These are phyloP conservation scores for Drosophila monieri DNA, from an alignment of 2,888 invertebrate species.

Conservation along the genomic window DNA sequence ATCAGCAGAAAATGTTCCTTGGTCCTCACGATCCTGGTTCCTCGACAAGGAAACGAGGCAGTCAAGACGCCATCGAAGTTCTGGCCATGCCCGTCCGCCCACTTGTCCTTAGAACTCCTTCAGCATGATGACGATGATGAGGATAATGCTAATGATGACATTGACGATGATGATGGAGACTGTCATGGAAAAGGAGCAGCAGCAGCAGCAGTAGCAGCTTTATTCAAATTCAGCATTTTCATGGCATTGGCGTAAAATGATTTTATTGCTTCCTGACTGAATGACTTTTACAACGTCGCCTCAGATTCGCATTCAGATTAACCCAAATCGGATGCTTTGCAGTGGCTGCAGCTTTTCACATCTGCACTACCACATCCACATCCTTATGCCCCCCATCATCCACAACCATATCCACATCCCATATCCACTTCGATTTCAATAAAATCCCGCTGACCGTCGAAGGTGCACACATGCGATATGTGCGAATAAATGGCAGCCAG, in stretches of 20 bases:
- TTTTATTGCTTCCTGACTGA: conserved; percentile 78
- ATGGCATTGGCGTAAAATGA: conserved; percentile 77
- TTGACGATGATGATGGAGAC: conserved; percentile 42
- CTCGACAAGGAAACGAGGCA: conserved; percentile 29
- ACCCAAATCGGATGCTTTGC: conserved; percentile 58
- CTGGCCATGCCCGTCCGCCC: conserved; percentile 15
- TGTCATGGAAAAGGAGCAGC: conserved; percentile 15
- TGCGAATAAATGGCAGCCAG: conserved; percentile 6
- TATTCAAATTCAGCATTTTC: conserved; percentile 79
- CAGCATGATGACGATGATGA: conserved; percentile 12
- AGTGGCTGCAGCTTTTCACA: conserved; percentile 26
- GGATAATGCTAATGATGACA: conserved; percentile 14
- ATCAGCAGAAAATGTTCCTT: conserved; percentile 65
- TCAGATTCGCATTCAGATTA: conserved; percentile 65
- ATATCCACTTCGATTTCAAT: conserved; percentile 58
- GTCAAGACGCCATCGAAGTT: conserved; percentile 64
- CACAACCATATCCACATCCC: conserved; percentile 10
- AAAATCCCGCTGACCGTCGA: conserved; percentile 64
- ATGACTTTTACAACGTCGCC: conserved; percentile 74
- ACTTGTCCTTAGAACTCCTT: conserved; percentile 17
- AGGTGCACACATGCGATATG: conserved; percentile 1
- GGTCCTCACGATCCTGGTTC: no score
- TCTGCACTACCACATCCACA: conserved; percentile 3
- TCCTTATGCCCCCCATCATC: no score
- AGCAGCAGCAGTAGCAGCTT: conserved; percentile 62